Percentiles rank a stretch among this genome's conserved stretches.
Conservation (phyloP, 2,888 invertebrate genomes). For the Ceraclea dissimilis region DNA sequence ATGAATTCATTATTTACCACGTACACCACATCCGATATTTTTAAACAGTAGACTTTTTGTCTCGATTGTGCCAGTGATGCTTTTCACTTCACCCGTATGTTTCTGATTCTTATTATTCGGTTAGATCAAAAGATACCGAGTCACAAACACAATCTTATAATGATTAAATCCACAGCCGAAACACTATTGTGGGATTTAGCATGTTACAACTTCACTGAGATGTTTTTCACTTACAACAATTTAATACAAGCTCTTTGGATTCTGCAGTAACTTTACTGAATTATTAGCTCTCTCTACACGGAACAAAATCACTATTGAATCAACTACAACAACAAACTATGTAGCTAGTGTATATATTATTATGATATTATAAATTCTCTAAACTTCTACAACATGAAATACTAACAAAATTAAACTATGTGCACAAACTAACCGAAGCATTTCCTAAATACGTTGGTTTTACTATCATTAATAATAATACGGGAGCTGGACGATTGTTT, state of each 20-base stretch:
- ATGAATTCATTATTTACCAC: no score
- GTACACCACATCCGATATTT: no score
- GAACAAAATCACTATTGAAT: neutral
- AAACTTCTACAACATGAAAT: neutral
- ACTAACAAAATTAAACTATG: slow-evolving; percentile 1
- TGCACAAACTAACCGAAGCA: neutral
- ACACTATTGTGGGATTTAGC: no score
- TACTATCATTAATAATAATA: no score
- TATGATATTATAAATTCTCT: neutral
- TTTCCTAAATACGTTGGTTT: no score
- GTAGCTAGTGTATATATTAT: neutral
- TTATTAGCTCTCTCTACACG: neutral
- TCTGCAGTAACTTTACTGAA: neutral
- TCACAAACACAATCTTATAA: no score
- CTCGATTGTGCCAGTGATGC: neutral
- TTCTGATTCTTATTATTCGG: neutral
- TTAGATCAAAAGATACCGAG: neutral
- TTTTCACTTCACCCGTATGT: neutral
- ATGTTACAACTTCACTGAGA: no score
- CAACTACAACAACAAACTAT: neutral
- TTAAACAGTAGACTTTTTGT: neutral
- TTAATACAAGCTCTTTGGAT: no score
- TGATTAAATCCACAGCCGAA: no score
- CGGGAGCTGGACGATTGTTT: neutral
- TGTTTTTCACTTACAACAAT: no score